Evolutionary conservation across 2,888 invertebrate species (phyloP), one percentile per base, ranked within the genome.

Genomic region (Stenchaetothrips biformis): DNA sequence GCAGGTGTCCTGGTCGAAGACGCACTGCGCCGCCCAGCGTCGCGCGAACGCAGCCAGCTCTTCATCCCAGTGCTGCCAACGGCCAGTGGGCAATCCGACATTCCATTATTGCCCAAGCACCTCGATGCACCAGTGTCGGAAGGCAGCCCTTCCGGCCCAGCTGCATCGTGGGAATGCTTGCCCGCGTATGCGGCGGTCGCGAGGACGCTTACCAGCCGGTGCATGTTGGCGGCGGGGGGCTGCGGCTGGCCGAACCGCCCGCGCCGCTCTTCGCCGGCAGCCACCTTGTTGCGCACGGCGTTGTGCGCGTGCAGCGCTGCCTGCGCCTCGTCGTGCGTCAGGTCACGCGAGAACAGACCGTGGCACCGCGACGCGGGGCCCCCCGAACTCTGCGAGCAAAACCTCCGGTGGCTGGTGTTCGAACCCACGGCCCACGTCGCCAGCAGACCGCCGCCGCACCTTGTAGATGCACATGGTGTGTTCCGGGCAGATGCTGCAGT

Each of bases 141-240:
- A 62, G 13, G 62, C 62, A n/a, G n/a, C n/a, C n/a, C n/a, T n/a
- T n/a, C n/a, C n/a, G n/a, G 62, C 62, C 13, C 9, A 18, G 49
- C 13, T 49, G 13, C 7, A 49, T 49, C 13, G 13, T 9, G 13
- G 49, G 8, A 49, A 49, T 9, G 49, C 8, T 49, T 7, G 49
- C 49, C 49, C 13, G 11, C 49, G 11, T 11, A 11, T 49, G 49
- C 7, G 8, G 8, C 53, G 53, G 13, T 13, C 53, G 11, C 49
- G 11, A 7, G 7, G 8, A 9, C 49, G 7, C 59, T 59, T 18
- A 74, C 67, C 67, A 74, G 67, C 9, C 25, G 21, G 67, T 25
- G 67, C 67, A 74, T 74, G 67, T 74, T 74, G 67, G 67, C 67
- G 67, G 67, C 67, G 21, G 67, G 21, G 67, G 67, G 67, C 67